Evolutionary conservation across 2,797 vertebrate genomes (phyloP).

Genomic region (Pantherophis alleghaniensis): DNA sequence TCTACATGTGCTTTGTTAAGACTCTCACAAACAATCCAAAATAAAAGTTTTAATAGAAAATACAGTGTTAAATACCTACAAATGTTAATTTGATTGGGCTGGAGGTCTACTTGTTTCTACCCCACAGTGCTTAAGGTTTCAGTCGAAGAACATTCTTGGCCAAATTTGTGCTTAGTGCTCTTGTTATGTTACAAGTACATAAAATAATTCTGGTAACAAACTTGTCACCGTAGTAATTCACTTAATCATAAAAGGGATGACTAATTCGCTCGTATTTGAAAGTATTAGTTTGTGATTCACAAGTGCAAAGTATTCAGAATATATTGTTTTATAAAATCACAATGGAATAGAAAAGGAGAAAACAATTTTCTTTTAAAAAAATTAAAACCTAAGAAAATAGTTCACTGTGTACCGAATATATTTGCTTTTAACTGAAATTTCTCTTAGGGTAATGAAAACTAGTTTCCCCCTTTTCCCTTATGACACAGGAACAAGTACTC

Average conservation of each 20-base stretch:
- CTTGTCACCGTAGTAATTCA: not conserved
- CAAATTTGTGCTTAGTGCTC: not conserved
- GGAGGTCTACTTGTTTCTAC: not conserved
- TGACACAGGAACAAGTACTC: not conserved
- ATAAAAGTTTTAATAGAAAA: not conserved
- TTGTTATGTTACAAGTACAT: not conserved
- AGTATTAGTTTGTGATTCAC: not conserved
- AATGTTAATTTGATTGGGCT: not conserved
- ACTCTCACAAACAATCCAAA: not conserved
- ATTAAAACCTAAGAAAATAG: not conserved
- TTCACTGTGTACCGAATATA: not conserved
- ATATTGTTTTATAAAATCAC: not conserved
- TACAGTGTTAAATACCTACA: not conserved
- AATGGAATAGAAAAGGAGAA: not conserved
- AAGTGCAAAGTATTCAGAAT: not conserved
- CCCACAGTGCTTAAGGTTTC: not conserved
- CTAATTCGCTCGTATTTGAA: not conserved
- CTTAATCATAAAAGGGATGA: not conserved
- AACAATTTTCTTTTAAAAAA: not conserved
- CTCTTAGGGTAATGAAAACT: not conserved
- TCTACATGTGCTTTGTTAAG: not conserved
- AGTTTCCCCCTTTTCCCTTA: not conserved
- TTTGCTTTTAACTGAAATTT: not conserved
- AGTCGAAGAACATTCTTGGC: not conserved
- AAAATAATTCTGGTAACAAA: not conserved